Percentiles rank a stretch among this genome's conserved stretches.
Evolutionary conservation across 2,888 invertebrate species (phyloP).

Genomic region (Stratiomys singularior): DNA sequence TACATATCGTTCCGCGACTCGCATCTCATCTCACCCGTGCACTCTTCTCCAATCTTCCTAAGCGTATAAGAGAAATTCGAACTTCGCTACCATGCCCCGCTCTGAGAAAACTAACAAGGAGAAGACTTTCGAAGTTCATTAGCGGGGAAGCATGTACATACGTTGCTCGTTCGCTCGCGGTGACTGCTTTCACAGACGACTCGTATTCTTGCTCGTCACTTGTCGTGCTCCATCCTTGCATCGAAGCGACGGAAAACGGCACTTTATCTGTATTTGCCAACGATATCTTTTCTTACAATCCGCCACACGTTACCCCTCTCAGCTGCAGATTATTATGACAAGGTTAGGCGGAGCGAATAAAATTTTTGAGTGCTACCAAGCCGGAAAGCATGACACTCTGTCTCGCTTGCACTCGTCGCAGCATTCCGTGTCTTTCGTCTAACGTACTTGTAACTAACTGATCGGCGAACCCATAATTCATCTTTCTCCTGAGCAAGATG

Average conservation of each 20-base stretch:
- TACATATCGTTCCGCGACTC: constrained; percentile 4
- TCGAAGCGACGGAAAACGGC: background rate
- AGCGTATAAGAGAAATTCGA: constrained; percentile 45
- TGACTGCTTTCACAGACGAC: background rate
- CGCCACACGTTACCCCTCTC: constrained; percentile 30
- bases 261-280: constrained; percentile 1
- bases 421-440: background rate
- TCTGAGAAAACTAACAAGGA: no score
- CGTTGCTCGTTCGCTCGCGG: background rate
- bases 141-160: constrained; percentile 8
- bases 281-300: background rate
- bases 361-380: constrained; percentile 42
- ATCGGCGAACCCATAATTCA: constrained; percentile 41
- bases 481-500: constrained; percentile 30
- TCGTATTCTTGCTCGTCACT: constrained; percentile 19
- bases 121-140: constrained; percentile 18
- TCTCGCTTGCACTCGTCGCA: constrained; percentile 24
- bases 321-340: constrained; percentile 61
- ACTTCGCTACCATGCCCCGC: constrained; percentile 1
- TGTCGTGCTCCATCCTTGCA: constrained; percentile 20
- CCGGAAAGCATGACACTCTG: background rate
- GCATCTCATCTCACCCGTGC: background rate
- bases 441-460: background rate
- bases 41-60: background rate
- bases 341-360: constrained; percentile 65